A percentile compares a stretch with the other conserved stretches of the same genome.
phyloP scores from a whole-genome alignment of 2,888 invertebrate genomes.

The Pogonocherus hispidulus region DNA sequence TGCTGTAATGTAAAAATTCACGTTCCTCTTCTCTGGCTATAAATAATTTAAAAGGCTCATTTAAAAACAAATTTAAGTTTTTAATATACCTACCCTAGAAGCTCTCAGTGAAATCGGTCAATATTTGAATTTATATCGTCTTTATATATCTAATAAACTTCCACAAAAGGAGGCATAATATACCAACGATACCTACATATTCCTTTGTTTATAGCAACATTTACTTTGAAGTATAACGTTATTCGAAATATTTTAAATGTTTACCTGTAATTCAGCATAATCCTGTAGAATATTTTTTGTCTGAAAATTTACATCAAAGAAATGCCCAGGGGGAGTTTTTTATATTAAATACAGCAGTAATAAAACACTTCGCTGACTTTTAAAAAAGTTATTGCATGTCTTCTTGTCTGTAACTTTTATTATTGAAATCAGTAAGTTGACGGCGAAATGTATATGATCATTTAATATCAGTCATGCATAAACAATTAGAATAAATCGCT shows the following conservation, averaged over 20 bases:
- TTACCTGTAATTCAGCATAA: neutral
- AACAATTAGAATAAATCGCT: neutral
- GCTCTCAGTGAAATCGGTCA: neutral
- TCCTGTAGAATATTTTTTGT: neutral
- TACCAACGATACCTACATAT: no score
- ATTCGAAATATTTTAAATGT: neutral
- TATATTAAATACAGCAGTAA: neutral
- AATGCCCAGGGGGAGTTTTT: neutral
- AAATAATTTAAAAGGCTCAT: constrained; percentile 13
- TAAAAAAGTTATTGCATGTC: neutral
- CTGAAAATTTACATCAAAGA: neutral
- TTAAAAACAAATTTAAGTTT: neutral
- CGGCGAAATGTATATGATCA: neutral
- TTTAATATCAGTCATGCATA: neutral
- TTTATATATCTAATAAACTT: neutral
- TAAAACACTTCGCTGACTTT: neutral
- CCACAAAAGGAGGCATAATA: no score
- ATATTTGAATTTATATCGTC: neutral
- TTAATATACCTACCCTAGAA: neutral
- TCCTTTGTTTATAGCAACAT: neutral
- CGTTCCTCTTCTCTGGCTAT: neutral
- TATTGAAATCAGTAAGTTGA: neutral
- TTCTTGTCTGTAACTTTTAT: neutral
- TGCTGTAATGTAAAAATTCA: constrained; percentile 13
- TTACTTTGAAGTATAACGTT: neutral